phyloP scores from a whole-genome alignment of 2,888 invertebrate genomes.

The Gnatocerus cornutus region DNA sequence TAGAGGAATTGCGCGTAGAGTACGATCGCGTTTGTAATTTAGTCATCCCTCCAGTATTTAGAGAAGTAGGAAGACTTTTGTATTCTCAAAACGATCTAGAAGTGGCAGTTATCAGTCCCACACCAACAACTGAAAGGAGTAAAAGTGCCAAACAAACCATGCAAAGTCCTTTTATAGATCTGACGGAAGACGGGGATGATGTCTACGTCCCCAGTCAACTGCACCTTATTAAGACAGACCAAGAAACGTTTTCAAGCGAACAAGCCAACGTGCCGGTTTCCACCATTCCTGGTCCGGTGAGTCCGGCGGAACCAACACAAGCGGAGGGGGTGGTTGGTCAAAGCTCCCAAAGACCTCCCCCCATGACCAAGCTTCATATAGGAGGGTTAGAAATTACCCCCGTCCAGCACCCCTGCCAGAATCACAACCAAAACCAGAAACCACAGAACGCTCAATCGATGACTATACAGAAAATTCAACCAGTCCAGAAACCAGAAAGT shows the following conservation, averaged over 20 bases:
- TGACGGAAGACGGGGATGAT: conserved; percentile 2
- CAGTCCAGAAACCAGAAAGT: no score
- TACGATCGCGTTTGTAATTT: background rate
- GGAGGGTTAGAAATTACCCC: no score
- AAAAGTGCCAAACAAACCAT: background rate
- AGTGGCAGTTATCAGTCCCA: background rate
- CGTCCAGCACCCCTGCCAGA: no score
- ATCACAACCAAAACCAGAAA: no score
- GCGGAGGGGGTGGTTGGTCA: background rate
- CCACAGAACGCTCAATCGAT: no score
- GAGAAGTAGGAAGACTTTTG: background rate
- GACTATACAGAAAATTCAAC: no score
- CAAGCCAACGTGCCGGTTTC: background rate
- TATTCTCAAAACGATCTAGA: background rate
- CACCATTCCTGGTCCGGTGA: background rate
- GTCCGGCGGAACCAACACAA: conserved; percentile 7
- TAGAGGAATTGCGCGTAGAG: background rate
- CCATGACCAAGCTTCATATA: background rate
- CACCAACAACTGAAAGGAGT: background rate
- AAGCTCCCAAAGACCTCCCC: background rate
- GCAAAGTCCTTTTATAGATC: background rate
- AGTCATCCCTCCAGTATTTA: conserved; percentile 10
- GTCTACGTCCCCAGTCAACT: no score
- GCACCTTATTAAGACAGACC: no score
- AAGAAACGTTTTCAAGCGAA: background rate